phyloP scores from a whole-genome alignment of 2,888 invertebrate species.

The Ochropacha duplaris region DNA sequence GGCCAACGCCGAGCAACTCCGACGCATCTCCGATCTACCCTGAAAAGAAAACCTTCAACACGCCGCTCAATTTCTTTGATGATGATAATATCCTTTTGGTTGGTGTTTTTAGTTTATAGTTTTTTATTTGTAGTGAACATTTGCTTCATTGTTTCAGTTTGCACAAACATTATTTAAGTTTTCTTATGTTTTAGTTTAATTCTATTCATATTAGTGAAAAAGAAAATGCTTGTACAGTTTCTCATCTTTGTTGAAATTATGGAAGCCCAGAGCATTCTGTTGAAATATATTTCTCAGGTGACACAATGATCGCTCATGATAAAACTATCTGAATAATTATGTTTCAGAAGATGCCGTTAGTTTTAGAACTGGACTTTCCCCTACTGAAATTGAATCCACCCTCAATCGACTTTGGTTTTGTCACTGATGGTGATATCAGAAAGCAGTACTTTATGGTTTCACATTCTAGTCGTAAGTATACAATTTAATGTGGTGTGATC shows the following conservation, averaged over 20 bases:
- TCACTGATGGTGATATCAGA: conserved; percentile 53
- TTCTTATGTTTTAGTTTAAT: too few relatives aligned
- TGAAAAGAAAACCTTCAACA: conserved; percentile 11
- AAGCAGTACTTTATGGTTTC: conserved; percentile 57
- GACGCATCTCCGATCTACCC: neutral
- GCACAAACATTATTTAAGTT: too few relatives aligned
- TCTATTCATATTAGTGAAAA: too few relatives aligned
- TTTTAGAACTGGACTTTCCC: conserved; percentile 56
- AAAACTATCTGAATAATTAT: too few relatives aligned
- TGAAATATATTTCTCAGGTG: too few relatives aligned
- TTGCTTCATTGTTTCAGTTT: neutral
- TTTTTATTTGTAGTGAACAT: neutral
- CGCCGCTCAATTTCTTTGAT: conserved; percentile 43
- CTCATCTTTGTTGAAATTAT: too few relatives aligned
- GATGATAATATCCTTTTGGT: conserved; percentile 38
- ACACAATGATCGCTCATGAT: too few relatives aligned
- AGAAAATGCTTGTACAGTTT: too few relatives aligned
- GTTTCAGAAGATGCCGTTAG: conserved; percentile 47
- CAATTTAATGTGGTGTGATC: conserved; percentile 8
- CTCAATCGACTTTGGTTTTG: conserved; percentile 52
- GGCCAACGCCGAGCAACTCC: conserved; percentile 20
- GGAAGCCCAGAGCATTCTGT: too few relatives aligned
- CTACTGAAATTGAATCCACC: conserved; percentile 40
- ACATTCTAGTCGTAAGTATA: conserved; percentile 60
- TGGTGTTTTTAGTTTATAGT: conserved; percentile 4